Evolutionary conservation across 2,888 invertebrate species (phyloP), one percentile per base, ranked within the genome.

Genomic region (Pachliopta kotzebuea): DNA sequence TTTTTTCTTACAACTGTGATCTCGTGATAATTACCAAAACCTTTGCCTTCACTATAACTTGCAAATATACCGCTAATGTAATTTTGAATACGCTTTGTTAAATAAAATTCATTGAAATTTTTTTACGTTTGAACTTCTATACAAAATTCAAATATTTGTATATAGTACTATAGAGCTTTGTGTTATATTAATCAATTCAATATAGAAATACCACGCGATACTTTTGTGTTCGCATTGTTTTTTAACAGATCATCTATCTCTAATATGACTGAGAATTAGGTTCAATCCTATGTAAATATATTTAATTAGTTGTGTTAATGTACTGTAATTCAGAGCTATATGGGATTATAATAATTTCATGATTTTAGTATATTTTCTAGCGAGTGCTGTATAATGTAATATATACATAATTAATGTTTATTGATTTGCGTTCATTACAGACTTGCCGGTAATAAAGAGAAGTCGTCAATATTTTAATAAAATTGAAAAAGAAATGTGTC

Each of bases 221-320:
- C 24, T 2, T 17, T 26, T 54, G 23, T n/a, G 18, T 59, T 29
- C 50, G 29, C 31, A 21, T 24, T 24, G 4, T 20, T n/a, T 59
- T 50, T 21, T 52, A 60, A 59, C 56, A 60, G 53, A 71, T 68
- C 68, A 78, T 74, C 74, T 80, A 79, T 81, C 81, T 84, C 81
- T 82, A 79, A 86, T 87, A 85, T 86, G 88, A 88, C 89, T 90
- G 89, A 89, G 86, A 88, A 86, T 88, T 83, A 83, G 88, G 86
- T 90, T 88, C 85, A 88, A 88, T 85, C 82, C 76, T 80, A 71
- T 89, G 88, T 88, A 89, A 84, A 88, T 86, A 85, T 81, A 76
- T 79, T 78, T 75, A 78, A 74, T 75, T 80, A 76, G 70, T 75
- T 78, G 77, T 79, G 74, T 70, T 66, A 67, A 69, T 77, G 74